These are phyloP conservation scores for Phaethon lepturus DNA, from an alignment of 2,113 vertebrate species.

Conservation along the genomic window DNA sequence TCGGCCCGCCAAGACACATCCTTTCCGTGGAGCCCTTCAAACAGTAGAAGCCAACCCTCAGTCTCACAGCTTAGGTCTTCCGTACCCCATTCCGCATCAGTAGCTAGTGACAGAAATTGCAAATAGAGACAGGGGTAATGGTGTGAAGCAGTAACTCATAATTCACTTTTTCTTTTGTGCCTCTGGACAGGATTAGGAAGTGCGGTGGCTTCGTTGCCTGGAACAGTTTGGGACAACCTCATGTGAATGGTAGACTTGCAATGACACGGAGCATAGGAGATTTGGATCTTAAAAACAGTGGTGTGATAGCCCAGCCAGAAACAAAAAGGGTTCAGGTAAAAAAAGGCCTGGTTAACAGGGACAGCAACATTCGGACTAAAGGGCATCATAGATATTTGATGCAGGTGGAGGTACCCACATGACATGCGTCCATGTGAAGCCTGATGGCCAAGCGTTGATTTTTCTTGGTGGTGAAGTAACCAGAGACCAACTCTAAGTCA, in stretches of 20 bases:
- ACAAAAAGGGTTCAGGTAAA: conserved; percentile 88
- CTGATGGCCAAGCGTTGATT: fast-evolving
- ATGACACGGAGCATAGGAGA: conserved; percentile 98
- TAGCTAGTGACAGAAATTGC: not conserved
- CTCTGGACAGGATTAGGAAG: conserved; percentile 85
- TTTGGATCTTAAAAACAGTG: conserved; percentile 90
- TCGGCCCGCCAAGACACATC: not conserved
- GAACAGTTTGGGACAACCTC: conserved; percentile 96
- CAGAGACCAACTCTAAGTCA: not conserved
- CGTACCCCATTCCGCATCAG: fast-evolving
- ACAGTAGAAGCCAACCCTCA: not conserved
- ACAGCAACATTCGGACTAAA: not conserved
- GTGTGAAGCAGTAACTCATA: not conserved
- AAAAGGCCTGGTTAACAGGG: not conserved
- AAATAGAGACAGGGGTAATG: not conserved
- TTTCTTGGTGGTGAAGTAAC: not conserved
- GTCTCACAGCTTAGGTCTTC: not conserved
- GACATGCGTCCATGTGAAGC: not conserved
- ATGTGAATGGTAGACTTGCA: conserved; percentile 94
- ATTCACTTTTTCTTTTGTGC: not conserved
- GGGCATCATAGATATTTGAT: not conserved
- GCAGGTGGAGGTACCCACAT: not conserved
- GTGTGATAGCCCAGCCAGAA: conserved; percentile 95
- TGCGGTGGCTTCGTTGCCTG: conserved; percentile 93
- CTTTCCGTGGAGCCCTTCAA: not conserved